Conservation (phyloP, 2,113 vertebrate genomes). For the Tetraodon nigroviridis region DNA sequence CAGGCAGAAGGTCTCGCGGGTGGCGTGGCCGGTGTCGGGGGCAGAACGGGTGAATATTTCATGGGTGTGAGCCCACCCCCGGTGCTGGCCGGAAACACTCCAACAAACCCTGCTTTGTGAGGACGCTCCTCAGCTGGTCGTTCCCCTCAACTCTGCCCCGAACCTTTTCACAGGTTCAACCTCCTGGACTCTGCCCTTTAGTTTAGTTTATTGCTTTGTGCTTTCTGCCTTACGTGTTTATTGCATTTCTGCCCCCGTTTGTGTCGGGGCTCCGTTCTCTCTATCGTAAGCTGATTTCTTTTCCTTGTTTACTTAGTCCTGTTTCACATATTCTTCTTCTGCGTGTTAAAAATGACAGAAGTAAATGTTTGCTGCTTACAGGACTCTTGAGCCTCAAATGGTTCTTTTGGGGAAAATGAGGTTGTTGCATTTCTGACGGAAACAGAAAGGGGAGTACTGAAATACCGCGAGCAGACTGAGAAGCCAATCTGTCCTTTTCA, state of each 20-base stretch:
- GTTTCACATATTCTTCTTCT: constrained; percentile 11
- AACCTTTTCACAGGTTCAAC: background rate
- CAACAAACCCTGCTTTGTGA: background rate
- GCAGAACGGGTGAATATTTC: constrained; percentile 68
- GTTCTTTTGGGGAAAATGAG: too few species aligned
- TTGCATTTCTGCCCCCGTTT: background rate
- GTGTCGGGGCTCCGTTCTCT: constrained; percentile 1
- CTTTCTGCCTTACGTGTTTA: background rate
- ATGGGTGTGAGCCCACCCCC: constrained; percentile 45
- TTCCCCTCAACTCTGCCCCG: background rate
- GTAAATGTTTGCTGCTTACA: background rate
- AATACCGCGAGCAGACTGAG: too few species aligned
- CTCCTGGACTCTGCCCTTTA: background rate
- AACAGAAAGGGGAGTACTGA: too few species aligned
- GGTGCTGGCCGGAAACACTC: constrained; percentile 24
- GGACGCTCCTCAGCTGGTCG: constrained; percentile 12
- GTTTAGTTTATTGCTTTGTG: constrained; percentile 7
- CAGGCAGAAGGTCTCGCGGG: constrained; percentile 26
- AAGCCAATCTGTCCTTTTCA: constrained; percentile 9
- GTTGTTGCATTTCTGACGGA: too few species aligned
- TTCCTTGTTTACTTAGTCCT: constrained; percentile 13
- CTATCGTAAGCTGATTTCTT: constrained; percentile 13
- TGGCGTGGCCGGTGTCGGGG: constrained; percentile 36
- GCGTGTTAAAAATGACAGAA: background rate
- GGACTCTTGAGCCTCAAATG: background rate